phyloP scores from a whole-genome alignment of 2,113 vertebrate genomes.

The Cynocephalus volans region DNA sequence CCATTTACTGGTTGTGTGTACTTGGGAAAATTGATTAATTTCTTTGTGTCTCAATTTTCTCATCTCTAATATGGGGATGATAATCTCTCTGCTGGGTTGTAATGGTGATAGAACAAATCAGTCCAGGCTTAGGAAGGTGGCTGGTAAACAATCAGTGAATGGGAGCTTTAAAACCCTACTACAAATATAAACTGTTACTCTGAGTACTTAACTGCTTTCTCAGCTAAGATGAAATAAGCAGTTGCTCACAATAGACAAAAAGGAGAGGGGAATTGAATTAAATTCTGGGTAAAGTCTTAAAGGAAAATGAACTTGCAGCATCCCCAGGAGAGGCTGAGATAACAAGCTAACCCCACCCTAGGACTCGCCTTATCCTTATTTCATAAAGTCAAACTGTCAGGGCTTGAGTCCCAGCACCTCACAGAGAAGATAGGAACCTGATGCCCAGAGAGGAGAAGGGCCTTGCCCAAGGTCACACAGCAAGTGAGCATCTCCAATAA shows the following conservation, averaged over 20 bases:
- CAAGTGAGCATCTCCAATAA: background rate
- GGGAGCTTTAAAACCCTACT: background rate
- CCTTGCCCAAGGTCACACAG: background rate
- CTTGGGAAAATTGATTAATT: background rate
- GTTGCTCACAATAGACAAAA: background rate
- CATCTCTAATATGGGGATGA: background rate
- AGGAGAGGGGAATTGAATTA: background rate
- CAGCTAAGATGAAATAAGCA: background rate
- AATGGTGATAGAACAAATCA: background rate
- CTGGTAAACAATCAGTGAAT: background rate
- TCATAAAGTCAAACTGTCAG: background rate
- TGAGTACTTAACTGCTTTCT: background rate
- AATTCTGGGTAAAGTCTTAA: background rate
- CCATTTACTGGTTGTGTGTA: background rate
- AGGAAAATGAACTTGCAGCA: slow-evolving; percentile 53
- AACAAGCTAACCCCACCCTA: background rate
- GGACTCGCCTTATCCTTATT: background rate
- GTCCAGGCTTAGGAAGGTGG: background rate
- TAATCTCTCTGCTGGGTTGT: background rate
- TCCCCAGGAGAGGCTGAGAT: background rate
- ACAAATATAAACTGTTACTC: background rate
- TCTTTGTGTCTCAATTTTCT: background rate
- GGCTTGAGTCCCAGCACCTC: background rate
- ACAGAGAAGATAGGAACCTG: background rate
- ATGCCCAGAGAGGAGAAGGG: background rate